Conservation (phyloP, 2,888 invertebrate genomes). For the Yponomeuta malinellus region DNA sequence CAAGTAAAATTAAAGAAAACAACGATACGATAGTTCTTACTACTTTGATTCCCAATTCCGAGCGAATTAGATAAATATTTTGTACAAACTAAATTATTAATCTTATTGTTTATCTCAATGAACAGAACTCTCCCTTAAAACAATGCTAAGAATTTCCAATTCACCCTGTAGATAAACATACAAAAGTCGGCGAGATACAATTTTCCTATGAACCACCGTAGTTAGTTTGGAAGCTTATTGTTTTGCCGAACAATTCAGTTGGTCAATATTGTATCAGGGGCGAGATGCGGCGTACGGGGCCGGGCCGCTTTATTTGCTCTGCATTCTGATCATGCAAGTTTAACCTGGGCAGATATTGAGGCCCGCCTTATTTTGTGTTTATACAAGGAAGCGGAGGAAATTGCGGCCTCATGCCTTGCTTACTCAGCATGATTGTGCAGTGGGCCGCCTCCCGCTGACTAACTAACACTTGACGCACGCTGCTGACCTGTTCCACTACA, state of each 20-base stretch:
- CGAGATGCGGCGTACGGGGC: constrained; percentile 39
- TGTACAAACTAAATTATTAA: too few relatives aligned
- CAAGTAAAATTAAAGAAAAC: too few relatives aligned
- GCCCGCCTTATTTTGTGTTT: constrained; percentile 37
- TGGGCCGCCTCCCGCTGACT: background rate
- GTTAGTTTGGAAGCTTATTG: constrained; percentile 27
- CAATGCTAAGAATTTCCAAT: too few relatives aligned
- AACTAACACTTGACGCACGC: constrained; percentile 11
- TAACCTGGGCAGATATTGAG: constrained; percentile 60
- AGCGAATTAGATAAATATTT: too few relatives aligned
- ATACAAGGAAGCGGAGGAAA: constrained; percentile 44
- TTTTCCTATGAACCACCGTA: constrained; percentile 16
- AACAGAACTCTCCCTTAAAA: too few relatives aligned
- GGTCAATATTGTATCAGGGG: constrained; percentile 47
- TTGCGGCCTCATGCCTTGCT: constrained; percentile 53
- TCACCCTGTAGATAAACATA: background rate
- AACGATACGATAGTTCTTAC: too few relatives aligned
- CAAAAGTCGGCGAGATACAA: background rate
- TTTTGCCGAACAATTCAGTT: constrained; percentile 35
- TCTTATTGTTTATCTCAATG: too few relatives aligned
- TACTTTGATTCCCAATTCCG: too few relatives aligned
- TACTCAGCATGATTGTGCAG: constrained; percentile 49
- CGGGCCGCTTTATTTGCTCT: constrained; percentile 49
- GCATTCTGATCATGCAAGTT: constrained; percentile 65
- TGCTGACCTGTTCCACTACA: background rate